Percentiles rank a stretch among this genome's conserved stretches.
phyloP scores from a whole-genome alignment of 53 echinoderm and acorn worm species.

The Stichopus horrens region DNA sequence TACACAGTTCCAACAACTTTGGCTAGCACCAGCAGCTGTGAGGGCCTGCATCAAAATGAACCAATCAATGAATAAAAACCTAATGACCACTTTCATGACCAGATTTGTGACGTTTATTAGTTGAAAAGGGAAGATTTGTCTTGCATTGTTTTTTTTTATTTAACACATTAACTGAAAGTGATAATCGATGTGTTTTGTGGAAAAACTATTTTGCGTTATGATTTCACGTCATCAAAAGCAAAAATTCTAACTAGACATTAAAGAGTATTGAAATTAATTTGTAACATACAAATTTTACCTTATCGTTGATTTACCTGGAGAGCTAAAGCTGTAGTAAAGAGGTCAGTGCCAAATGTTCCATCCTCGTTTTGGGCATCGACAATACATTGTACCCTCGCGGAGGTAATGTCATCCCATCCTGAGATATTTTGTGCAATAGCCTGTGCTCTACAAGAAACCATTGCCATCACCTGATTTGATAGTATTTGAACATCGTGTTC shows the following conservation, averaged over 20 bases:
- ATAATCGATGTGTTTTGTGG: neutral
- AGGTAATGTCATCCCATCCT: neutral
- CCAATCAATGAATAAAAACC: too few relatives aligned
- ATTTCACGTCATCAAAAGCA: neutral
- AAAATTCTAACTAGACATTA: too few relatives aligned
- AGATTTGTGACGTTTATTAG: neutral
- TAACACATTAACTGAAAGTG: too few relatives aligned
- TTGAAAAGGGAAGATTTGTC: too few relatives aligned
- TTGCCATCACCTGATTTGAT: constrained; percentile 33
- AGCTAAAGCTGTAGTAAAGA: constrained; percentile 30
- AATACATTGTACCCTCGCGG: constrained; percentile 18
- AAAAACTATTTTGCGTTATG: neutral
- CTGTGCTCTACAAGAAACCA: constrained; percentile 29
- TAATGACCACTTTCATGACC: too few relatives aligned
- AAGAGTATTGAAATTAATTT: neutral
- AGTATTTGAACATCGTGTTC: constrained; percentile 35
- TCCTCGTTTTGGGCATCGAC: constrained; percentile 7
- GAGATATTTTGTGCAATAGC: constrained; percentile 1
- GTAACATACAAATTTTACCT: neutral
- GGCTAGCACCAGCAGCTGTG: constrained; percentile 20
- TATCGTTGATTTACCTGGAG: constrained; percentile 9
- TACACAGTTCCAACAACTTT: constrained; percentile 8
- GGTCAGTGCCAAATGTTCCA: constrained; percentile 27
- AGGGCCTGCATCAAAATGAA: neutral
- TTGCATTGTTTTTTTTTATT: too few relatives aligned